Percentiles rank a stretch among this genome's conserved stretches.
These are phyloP conservation scores for Plectus sambesii DNA, from an alignment of 1,140 invertebrate species.

Conservation along the genomic window DNA sequence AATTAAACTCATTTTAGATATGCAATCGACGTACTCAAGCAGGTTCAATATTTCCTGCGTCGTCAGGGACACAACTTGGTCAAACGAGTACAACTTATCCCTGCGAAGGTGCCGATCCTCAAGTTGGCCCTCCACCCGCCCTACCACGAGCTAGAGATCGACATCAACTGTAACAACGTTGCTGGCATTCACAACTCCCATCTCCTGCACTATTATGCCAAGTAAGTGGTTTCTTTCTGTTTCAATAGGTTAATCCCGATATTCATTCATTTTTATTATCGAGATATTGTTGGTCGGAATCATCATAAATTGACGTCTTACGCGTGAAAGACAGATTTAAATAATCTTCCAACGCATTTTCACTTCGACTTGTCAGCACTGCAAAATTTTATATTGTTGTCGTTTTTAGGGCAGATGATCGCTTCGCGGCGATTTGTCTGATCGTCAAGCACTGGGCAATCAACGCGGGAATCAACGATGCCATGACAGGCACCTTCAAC, in stretches of 20 bases:
- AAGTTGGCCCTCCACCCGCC: background rate
- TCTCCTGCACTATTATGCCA: constrained; percentile 30
- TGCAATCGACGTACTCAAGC: background rate
- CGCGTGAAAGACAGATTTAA: too few species aligned
- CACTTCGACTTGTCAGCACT: too few species aligned
- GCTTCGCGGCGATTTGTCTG: constrained; percentile 75
- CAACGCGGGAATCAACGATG: constrained; percentile 80
- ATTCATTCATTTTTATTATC: too few species aligned
- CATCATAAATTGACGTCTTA: too few species aligned
- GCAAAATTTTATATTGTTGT: too few species aligned
- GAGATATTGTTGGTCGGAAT: too few species aligned
- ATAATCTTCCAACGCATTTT: too few species aligned
- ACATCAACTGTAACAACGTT: constrained; percentile 30
- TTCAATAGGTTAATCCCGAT: too few species aligned
- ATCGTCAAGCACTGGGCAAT: constrained; percentile 88
- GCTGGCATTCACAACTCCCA: constrained; percentile 31
- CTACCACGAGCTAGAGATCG: constrained; percentile 20
- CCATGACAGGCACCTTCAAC: constrained; percentile 73
- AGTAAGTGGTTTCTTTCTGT: too few species aligned
- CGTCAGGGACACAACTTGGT: background rate
- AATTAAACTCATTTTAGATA: background rate
- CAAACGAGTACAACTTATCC: too few species aligned
- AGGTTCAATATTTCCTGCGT: background rate
- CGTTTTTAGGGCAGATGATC: constrained; percentile 68
- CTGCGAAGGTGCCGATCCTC: constrained; percentile 4